Evolutionary conservation across 92 coral and sea anemone species (phyloP), one percentile per base, ranked within the genome.

Genomic region (Scolanthus callimorphus): DNA sequence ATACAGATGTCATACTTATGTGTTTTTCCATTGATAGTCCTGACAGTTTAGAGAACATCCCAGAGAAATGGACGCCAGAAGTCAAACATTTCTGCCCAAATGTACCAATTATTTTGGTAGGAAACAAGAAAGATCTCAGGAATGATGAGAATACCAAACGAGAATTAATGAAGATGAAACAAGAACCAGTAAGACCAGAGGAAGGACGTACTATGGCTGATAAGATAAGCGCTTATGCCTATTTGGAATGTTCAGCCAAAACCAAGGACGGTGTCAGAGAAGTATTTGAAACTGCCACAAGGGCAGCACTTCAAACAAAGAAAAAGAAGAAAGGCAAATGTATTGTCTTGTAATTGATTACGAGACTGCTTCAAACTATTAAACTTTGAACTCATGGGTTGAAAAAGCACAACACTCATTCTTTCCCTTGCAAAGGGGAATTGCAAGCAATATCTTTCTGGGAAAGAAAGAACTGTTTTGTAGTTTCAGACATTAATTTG

Each of bases 1-100:
- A 83, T 74, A 83, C 96, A 20, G 96, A 91, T 83, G 96, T 91
- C 41, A 83, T 91, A 55, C 60, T 91, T 78, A 87, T 91, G 96
- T 91, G 96, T 74, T 91, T 87, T 74, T 87, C 97, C 13, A 85
- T 91, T 63, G 97, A 91, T 67, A 83, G 96, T 62, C 97, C 96
- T 1, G 96, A 87, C 80, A 91, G 91, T 80, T 87, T 91, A 76
- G 96, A 91, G 63, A 91, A 87, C 80, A 87, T 91, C 76, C 91
- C 91, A 17, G 96, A 91, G 81, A 91, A 87, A 76, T 91, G 97
- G 97, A 87, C 96, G 11, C 97, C 97, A 20, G 97, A 91, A 68
- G 97, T 91, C 15, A 83, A 78, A 78, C 97, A 91, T 63, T 91
- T 87, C 83, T 87, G 96, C 73, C 97, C 97, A 11, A 87, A 83